Base-by-base conservation (phyloP, 2,888 invertebrate genomes). In the Holacanthella duospinosa region DNA sequence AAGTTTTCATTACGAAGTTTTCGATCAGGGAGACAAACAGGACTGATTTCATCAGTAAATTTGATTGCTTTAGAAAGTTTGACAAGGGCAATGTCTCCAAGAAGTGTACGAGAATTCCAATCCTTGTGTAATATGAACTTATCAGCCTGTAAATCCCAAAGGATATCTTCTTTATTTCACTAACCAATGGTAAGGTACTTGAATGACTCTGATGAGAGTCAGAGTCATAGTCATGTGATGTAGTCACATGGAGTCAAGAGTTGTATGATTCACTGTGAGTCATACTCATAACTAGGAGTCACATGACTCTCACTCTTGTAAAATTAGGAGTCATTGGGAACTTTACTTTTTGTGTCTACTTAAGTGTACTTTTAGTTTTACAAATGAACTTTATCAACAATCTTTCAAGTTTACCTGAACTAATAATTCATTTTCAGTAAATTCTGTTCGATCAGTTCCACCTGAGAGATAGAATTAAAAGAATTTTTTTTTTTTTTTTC, bases 51-150 rank as follows among this genome's bases (percentile, higher is more conserved):
- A 9, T 69, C 68, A 0, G 68, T 65, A 55, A 66, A 73, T 29
- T 64, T 62, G 12, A 73, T 64, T 19, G 69, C 65, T 21, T 71
- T 66, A 0, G 73, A 69, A 26, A 73, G 59, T 53, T 71, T 70
- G 1, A 73, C 65, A 29, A 73, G 59, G 2, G 70, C 71, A 26
- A 73, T 66, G 43, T 73, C 73, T 1, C 66, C 70, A 9, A 65
- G 55, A 2, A 73, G 57, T n/a, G 69, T 67, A 28, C 62, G 63
- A 6, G 66, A 62, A 53, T 70, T 70, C 72, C 72, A 73, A 24
- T 67, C 64, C 21, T 64, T 63, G 55, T 73, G 73, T 3, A 73
- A 61, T 53, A 73, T 71, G 55, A 69, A 73, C 53, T 71, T 71
- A 57, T 71, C 73, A 4, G 71, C 72, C 68, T 72, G 27, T 54